Conservation (phyloP, 2,113 vertebrate species). For the Myiozetetes cayanensis region DNA sequence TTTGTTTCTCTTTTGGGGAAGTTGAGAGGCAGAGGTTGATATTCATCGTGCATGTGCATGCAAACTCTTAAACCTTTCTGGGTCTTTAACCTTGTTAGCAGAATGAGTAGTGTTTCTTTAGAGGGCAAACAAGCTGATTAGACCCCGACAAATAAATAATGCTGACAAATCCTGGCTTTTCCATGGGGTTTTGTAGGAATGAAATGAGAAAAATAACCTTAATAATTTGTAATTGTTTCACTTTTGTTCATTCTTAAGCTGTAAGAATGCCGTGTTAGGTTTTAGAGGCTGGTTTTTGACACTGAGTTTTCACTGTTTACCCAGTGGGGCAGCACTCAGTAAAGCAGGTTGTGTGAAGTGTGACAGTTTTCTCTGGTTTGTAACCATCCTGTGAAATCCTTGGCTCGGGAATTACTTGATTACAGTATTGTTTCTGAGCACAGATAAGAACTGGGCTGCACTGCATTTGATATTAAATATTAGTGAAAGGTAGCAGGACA, state of each 20-base stretch:
- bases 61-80: neutral
- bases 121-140: neutral
- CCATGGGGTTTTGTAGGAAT: neutral
- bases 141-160: neutral
- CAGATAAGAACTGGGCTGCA: neutral
- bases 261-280: neutral
- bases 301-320: neutral
- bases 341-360: neutral
- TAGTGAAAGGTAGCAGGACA: neutral
- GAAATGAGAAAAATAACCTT: neutral
- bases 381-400: neutral
- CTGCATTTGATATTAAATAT: neutral
- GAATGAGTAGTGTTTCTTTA: neutral
- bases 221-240: neutral
- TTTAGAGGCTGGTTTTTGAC: neutral
- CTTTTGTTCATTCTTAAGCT: neutral
- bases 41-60: neutral
- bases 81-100: neutral
- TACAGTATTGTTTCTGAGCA: neutral
- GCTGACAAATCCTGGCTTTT: neutral
- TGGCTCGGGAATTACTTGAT: neutral
- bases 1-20: neutral
- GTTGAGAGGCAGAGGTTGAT: neutral
- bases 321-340: neutral
- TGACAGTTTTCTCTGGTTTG: neutral